These are phyloP conservation scores for Parambassis ranga DNA, from an alignment of 2,797 vertebrate genomes.

Conservation along the genomic window DNA sequence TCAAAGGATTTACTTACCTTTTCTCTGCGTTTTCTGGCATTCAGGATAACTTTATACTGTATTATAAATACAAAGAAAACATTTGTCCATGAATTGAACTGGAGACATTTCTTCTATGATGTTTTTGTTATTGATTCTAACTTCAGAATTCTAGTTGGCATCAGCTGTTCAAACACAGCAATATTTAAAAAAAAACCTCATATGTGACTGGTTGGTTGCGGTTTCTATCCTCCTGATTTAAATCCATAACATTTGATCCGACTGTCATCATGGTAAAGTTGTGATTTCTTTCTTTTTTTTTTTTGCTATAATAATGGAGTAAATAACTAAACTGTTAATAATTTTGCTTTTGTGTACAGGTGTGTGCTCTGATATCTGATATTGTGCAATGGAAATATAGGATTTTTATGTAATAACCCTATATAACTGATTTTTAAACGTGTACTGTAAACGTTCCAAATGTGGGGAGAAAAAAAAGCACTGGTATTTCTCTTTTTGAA, in stretches of 20 bases:
- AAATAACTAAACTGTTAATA: constrained; percentile 9
- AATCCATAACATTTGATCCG: not conserved
- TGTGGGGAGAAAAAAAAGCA: constrained; percentile 29
- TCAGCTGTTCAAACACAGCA: not conserved
- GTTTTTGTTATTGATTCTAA: not conserved
- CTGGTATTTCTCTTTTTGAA: constrained; percentile 39
- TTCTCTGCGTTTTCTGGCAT: not conserved
- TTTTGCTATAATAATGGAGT: constrained; percentile 14
- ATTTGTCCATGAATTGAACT: constrained; percentile 15
- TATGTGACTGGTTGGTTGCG: not conserved
- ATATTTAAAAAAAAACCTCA: not conserved
- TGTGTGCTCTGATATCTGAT: constrained; percentile 49
- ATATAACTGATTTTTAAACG: constrained; percentile 39
- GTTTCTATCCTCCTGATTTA: not conserved
- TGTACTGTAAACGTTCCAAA: constrained; percentile 48
- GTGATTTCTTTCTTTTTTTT: constrained; percentile 9
- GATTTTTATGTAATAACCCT: constrained; percentile 34
- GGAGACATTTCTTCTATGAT: not conserved
- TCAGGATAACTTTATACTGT: not conserved
- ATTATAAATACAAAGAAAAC: not conserved
- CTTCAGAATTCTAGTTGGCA: not conserved
- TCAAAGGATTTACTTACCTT: not conserved
- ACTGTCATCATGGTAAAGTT: constrained; percentile 10
- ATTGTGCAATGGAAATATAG: constrained; percentile 42
- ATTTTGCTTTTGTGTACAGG: constrained; percentile 41